These are phyloP conservation scores for Caenorhabditis sinica DNA, from an alignment of 2,888 invertebrate genomes.

Conservation along the genomic window DNA sequence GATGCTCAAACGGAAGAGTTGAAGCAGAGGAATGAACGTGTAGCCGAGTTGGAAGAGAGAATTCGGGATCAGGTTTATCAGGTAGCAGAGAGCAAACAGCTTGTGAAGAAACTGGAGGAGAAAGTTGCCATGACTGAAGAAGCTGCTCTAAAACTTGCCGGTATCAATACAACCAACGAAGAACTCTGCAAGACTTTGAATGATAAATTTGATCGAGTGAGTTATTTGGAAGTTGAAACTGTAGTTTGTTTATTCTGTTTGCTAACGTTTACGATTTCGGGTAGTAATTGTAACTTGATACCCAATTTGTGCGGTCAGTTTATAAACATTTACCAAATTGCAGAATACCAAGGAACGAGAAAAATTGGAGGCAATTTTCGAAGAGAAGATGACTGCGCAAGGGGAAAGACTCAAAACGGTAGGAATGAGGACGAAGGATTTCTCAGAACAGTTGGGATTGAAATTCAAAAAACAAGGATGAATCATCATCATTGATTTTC, in stretches of 20 bases:
- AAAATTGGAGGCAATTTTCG: constrained; percentile 66
- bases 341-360: constrained; percentile 68
- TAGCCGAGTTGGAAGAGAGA: constrained; percentile 40
- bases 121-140: constrained; percentile 35
- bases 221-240: background rate
- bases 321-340: constrained; percentile 34
- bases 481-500: too few species aligned
- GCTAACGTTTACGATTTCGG: background rate
- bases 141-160: constrained; percentile 57
- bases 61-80: constrained; percentile 67
- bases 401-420: constrained; percentile 68
- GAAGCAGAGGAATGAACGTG: constrained; percentile 51
- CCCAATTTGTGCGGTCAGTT: background rate
- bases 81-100: constrained; percentile 52
- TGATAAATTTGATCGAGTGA: constrained; percentile 70
- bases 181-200: constrained; percentile 61
- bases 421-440: background rate
- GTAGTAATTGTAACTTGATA: constrained; percentile 17
- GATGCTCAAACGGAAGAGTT: constrained; percentile 41
- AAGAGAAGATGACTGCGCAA: constrained; percentile 62
- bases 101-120: constrained; percentile 56
- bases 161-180: constrained; percentile 69
- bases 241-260: constrained; percentile 5
- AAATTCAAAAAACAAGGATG: background rate
- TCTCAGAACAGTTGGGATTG: too few species aligned